Base-by-base conservation (phyloP, 2,888 invertebrate genomes). In the Pomacea canaliculata region DNA sequence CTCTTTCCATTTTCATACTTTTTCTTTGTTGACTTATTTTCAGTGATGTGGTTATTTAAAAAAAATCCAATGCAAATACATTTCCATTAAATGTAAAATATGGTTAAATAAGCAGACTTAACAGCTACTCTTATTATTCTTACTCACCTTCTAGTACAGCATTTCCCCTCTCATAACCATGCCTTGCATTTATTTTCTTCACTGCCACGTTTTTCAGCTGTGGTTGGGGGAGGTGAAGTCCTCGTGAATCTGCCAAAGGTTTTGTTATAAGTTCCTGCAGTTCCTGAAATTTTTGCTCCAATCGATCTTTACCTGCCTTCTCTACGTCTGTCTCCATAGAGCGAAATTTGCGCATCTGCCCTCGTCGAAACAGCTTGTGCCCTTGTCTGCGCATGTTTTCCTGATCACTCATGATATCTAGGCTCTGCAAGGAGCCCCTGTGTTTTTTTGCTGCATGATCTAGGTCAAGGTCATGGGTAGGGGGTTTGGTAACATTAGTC, bases 261-360 rank as follows among this genome's bases (percentile, higher is more conserved):
- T 80, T 81, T 7, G 80, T 65, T 81, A 86, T 78, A 18, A 87
- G 76, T 60, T 85, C 81, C 63, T 85, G 82, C 18, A 87, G 79
- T 75, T 87, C 87, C 72, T 78, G 71, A 71, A 49, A 85, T 76
- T 86, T 87, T 77, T 85, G 85, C 78, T 85, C 82, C 49, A 87
- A 79, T 51, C 83, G 81, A 37, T 85, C 84, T 62, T 83, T 84
- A n/a, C 83, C 75, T 60, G 82, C 83, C 46, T 80, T 73, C 62
- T 85, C 81, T 7, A 85, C 83, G 63, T 79, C 79, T 19, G 85
- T 78, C 18, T 83, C 83, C 67, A 84, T 75, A 27, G 85, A 80
- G 75, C 81, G 81, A 70, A 77, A 80, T 70, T 81, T 83, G 37
- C 78, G 77, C 37, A 82, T 76, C 73, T 84, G 82, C 37, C 80